Evolutionary conservation across 2,888 invertebrate species (phyloP), one percentile per base, ranked within the genome.

Genomic region (Euphydryas editha): DNA sequence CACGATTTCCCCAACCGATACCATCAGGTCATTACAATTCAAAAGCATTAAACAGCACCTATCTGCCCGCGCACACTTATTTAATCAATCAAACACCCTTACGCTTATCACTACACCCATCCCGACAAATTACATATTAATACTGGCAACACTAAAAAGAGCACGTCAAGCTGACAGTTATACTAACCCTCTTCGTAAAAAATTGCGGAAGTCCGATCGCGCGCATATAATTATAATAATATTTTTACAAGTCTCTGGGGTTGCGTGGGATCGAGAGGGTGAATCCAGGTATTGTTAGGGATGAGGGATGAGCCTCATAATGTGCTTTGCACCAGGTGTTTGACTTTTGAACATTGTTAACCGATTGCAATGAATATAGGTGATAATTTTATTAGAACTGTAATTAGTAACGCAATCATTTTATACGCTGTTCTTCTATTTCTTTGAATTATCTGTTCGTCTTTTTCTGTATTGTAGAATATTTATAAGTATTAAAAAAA

Each of bases 71-170:
- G 85, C 91, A 90, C 90, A 85, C 91, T 87, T 87, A 85, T 87
- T 89, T 87, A 90, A 91, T 91, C 92, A 91, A 91, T 91, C 90
- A 90, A 81, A 81, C 85, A 85, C 84, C 88, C 87, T 83, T 49
- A 15, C 72, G 82, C 85, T 87, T 90, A 89, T 89, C 88, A 83
- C 76, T 75, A 76, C 79, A 79, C 79, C 83, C 87, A 87, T 88
- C 86, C 86, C 83, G 83, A 85, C 89, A 91, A 92, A 92, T 91
- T 90, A 90, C 88, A 90, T 87, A 90, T 87, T 90, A 89, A 90
- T 85, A 80, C 79, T 80, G 81, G 87, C 78, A 86, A 82, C 83
- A 85, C 83, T 86, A 87, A 88, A 87, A 87, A 86, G 81, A 79
- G 73, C 78, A 83, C 79, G 80, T 87, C 86, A 84, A 80, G 84